Evolutionary conservation across 2,113 vertebrate species (phyloP).

Genomic region (Naja naja): DNA sequence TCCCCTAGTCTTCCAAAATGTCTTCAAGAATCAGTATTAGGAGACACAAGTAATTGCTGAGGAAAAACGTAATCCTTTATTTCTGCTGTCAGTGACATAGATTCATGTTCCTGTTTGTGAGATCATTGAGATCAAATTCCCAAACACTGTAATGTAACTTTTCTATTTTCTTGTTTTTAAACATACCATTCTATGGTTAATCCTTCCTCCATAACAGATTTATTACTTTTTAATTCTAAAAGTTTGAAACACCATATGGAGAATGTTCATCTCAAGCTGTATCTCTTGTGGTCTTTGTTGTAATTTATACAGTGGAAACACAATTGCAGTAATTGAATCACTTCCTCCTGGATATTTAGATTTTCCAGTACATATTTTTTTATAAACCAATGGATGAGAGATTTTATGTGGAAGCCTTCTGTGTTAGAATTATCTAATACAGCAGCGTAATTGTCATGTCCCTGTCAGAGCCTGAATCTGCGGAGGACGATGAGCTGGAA

Average conservation of each 20-base stretch:
- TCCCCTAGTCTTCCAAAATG: background rate
- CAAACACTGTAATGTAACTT: background rate
- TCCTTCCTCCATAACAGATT: background rate
- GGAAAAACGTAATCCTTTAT: background rate
- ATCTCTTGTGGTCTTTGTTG: conserved; percentile 22
- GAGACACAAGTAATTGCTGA: background rate
- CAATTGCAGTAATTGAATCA: conserved; percentile 51
- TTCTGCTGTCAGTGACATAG: background rate
- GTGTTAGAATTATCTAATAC: conserved; percentile 49
- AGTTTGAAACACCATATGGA: conserved; percentile 1
- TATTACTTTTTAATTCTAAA: background rate
- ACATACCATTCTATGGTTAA: background rate
- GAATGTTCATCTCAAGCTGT: conserved; percentile 22
- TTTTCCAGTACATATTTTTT: background rate
- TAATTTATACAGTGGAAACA: conserved; percentile 56
- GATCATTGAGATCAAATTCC: background rate
- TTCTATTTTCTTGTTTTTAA: background rate
- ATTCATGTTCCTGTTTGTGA: background rate
- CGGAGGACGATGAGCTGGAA: too few species aligned
- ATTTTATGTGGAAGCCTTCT: conserved; percentile 18
- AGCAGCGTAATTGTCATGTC: too few species aligned
- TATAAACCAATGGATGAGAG: background rate
- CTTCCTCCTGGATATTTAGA: conserved; percentile 51
- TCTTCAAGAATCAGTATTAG: background rate
- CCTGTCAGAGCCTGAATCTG: too few species aligned